Evolutionary conservation across 2,888 invertebrate genomes (phyloP).

Genomic region (Luperina nickerlii): DNA sequence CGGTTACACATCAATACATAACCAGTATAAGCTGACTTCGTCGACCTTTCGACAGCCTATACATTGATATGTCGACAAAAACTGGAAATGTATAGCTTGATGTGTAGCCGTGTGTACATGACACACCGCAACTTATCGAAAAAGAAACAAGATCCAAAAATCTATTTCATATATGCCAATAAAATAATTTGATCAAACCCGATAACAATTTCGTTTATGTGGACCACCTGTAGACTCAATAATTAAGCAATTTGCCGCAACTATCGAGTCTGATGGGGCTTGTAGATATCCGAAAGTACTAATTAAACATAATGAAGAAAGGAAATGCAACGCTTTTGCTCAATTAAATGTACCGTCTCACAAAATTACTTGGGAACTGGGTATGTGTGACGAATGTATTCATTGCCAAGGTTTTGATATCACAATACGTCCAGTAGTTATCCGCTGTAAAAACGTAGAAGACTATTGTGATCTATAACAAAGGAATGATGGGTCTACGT

Average conservation of each 20-base stretch:
- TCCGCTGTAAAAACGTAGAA: slow-evolving; percentile 77
- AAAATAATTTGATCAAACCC: slow-evolving; percentile 43
- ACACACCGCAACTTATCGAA: neutral
- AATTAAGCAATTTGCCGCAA: slow-evolving; percentile 57
- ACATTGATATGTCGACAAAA: too few relatives aligned
- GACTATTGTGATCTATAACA: slow-evolving; percentile 81
- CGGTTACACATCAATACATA: too few relatives aligned
- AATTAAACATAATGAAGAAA: slow-evolving; percentile 65
- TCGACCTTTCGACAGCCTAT: too few relatives aligned
- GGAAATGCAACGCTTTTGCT: slow-evolving; percentile 61
- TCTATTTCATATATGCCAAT: slow-evolving; percentile 42
- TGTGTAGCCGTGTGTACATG: too few relatives aligned
- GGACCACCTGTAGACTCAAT: slow-evolving; percentile 52
- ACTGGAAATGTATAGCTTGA: too few relatives aligned
- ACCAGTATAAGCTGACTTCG: too few relatives aligned
- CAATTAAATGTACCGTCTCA: slow-evolving; percentile 61
- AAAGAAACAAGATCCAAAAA: slow-evolving; percentile 35
- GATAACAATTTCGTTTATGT: slow-evolving; percentile 54
- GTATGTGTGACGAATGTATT: slow-evolving; percentile 67
- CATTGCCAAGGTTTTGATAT: slow-evolving; percentile 78
- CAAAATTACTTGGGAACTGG: slow-evolving; percentile 71
- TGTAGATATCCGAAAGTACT: slow-evolving; percentile 62
- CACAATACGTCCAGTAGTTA: slow-evolving; percentile 68
- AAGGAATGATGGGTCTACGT: slow-evolving; percentile 83
- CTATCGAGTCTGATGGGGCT: slow-evolving; percentile 33